Base-by-base conservation (phyloP, 2,113 vertebrate species). In the Epinephelus moara region DNA sequence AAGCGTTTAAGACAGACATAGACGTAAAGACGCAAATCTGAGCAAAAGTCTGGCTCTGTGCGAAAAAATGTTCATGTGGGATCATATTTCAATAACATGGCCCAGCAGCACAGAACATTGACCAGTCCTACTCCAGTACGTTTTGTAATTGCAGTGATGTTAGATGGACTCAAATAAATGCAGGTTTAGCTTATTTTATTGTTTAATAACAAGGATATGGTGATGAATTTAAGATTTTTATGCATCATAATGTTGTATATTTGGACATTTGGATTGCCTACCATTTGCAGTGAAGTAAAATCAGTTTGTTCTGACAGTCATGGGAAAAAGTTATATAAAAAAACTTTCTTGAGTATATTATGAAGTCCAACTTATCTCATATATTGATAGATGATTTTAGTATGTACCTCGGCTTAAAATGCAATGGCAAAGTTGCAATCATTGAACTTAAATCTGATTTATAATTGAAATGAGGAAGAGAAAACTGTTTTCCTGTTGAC, bases 31-130 rank as follows among this genome's bases (percentile, higher is more conserved):
- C 13, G 47, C 3, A 72, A 63, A 85, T 83, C 56, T 79, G 3
- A 60, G 61, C 61, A n/a, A 61, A 23, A 60, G n/a, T 78, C 15
- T 47, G 40, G 5, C 53, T 68, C 66, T 64, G 42, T 69, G 50
- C 23, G 55, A 72, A 89, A 89, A 89, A 83, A 87, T 70, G 67
- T 86, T 82, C 23, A 57, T 33, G 80, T 86, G 79, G 87, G 76
- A 84, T 94, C 89, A 79, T 42, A 83, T 93, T 92, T 89, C 90
- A 92, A 85, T 82, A 89, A 91, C 86, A 90, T 68, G 77, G 59
- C 70, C 80, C 75, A 75, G 15, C 84, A 74, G 71, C 71, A 52
- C 57, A 84, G 57, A 80, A 37, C 11, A 47, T 75, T 53, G 59
- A 74, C 81, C 37, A 27, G 84, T 81, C 80, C 9, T 62, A n/a